A percentile compares a stretch with the other conserved stretches of the same genome.
These are phyloP conservation scores for Cardinalis cardinalis DNA, from an alignment of 2,113 vertebrate genomes.

Conservation along the genomic window DNA sequence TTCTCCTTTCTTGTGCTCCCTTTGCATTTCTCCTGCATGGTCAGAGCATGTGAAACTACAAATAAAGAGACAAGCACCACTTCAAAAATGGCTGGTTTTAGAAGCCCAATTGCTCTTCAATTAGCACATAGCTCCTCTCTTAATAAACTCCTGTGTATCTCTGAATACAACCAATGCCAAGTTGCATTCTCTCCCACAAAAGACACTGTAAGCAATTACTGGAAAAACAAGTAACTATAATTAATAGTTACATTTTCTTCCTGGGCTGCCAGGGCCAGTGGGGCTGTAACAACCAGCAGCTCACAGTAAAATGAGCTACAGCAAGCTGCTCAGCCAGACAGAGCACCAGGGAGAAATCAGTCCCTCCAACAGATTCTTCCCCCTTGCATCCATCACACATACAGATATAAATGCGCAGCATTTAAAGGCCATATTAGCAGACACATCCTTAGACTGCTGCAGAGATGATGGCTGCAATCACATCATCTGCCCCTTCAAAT, in stretches of 20 bases:
- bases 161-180: neutral
- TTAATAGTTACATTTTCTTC: neutral
- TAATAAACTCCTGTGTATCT: neutral
- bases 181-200: neutral
- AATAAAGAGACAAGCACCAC: neutral
- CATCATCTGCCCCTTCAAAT: neutral
- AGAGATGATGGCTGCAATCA: neutral
- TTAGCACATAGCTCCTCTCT: neutral
- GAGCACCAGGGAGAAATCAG: neutral
- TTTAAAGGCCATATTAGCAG: neutral
- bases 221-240: neutral
- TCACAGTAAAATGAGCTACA: neutral
- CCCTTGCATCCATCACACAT: neutral
- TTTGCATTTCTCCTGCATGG: neutral
- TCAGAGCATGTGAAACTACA: neutral
- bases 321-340: neutral
- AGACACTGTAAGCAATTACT: neutral
- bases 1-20: neutral
- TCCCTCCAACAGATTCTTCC: neutral
- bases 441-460: neutral
- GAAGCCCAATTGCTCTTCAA: neutral
- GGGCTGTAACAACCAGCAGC: neutral
- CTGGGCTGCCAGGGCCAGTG: neutral
- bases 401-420: accelerated
- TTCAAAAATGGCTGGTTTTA: neutral